A percentile compares a stretch with the other conserved stretches of the same genome.
phyloP scores from a whole-genome alignment of 2,113 vertebrate genomes.

The Sylvilagus bachmani region DNA sequence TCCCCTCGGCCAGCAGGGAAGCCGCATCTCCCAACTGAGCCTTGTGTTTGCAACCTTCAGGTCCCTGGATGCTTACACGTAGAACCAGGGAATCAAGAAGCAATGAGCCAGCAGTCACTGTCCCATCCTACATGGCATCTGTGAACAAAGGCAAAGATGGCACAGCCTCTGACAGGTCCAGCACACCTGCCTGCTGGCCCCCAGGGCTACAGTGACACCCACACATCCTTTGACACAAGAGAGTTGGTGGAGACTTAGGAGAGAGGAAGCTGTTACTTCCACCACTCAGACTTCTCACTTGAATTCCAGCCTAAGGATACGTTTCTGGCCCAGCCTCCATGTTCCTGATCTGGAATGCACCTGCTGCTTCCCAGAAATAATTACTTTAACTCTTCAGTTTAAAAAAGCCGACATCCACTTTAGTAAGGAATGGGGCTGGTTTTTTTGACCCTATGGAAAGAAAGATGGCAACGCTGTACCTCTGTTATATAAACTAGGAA shows the following conservation, averaged over 20 bases:
- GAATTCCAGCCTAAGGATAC: neutral
- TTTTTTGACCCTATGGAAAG: neutral
- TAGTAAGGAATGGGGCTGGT: neutral
- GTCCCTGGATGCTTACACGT: neutral
- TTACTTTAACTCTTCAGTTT: neutral
- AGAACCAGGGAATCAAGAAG: neutral
- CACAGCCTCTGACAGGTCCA: neutral
- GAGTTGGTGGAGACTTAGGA: neutral
- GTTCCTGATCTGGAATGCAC: neutral
- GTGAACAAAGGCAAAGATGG: neutral
- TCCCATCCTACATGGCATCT: neutral
- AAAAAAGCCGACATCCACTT: constrained; percentile 46
- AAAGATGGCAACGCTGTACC: constrained; percentile 55
- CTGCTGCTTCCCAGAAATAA: constrained; percentile 15
- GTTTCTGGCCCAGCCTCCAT: neutral
- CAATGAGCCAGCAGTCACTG: neutral
- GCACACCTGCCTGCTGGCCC: neutral
- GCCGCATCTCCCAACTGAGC: neutral
- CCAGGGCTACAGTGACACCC: neutral
- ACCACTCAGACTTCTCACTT: neutral
- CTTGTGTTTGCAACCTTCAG: neutral
- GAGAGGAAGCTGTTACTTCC: neutral
- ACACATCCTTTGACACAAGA: neutral
- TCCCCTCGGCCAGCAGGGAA: neutral
- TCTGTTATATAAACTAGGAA: constrained; percentile 31